Evolutionary conservation across 2,888 invertebrate genomes (phyloP).

Genomic region (Sipha maydis): DNA sequence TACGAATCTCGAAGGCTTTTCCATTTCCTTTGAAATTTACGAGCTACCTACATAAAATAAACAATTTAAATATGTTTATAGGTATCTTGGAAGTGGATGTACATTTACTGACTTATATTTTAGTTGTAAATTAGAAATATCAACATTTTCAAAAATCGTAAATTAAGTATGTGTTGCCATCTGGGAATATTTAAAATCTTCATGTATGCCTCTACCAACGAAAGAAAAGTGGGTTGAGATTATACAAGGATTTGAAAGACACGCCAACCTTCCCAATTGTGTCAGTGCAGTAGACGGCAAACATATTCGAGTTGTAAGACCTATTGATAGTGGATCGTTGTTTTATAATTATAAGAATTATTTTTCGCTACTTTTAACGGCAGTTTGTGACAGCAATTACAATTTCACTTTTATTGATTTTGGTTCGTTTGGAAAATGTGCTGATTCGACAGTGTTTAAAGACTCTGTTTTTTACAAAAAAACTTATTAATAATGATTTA

Average conservation of each 20-base stretch:
- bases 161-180: constrained; percentile 10
- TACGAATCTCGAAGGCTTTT: constrained; percentile 7
- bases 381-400: constrained; percentile 58
- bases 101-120: constrained; percentile 51
- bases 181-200: neutral
- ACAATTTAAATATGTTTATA: constrained; percentile 27
- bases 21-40: constrained; percentile 1
- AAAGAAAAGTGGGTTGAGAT: constrained; percentile 17
- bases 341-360: constrained; percentile 23
- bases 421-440: constrained; percentile 66
- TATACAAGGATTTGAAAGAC: neutral
- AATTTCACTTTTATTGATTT: constrained; percentile 65
- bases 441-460: constrained; percentile 66
- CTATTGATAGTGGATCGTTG: constrained; percentile 14
- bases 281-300: constrained; percentile 22
- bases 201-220: constrained; percentile 2
- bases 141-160: constrained; percentile 53
- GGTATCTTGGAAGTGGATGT: constrained; percentile 65
- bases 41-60: too few species aligned
- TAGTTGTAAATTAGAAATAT: neutral
- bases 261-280: constrained; percentile 8
- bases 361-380: constrained; percentile 53
- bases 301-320: constrained; percentile 2
- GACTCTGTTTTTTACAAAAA: constrained; percentile 61
- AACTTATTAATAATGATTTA: constrained; percentile 62